A percentile compares a stretch with the other conserved stretches of the same genome.
Conservation (phyloP, 1,140 invertebrate species). For the Dreissena polymorpha region DNA sequence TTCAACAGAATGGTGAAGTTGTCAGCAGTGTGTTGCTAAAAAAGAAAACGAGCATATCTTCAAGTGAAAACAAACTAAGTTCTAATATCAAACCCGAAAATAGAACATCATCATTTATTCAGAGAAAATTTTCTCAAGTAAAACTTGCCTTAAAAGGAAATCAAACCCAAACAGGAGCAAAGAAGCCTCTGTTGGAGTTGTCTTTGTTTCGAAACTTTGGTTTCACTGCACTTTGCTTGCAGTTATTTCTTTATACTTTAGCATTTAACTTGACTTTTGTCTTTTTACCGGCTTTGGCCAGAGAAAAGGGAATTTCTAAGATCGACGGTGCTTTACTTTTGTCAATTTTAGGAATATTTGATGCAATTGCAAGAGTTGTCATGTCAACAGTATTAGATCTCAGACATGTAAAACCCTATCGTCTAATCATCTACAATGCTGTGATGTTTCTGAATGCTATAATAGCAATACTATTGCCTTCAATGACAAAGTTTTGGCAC, state of each 20-base stretch:
- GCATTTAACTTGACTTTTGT: constrained; percentile 68
- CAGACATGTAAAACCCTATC: constrained; percentile 59
- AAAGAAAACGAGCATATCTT: no score
- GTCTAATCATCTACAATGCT: constrained; percentile 66
- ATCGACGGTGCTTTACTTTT: constrained; percentile 63
- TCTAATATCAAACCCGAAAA: constrained; percentile 31
- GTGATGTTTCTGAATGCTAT: constrained; percentile 63
- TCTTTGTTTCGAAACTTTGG: constrained; percentile 66
- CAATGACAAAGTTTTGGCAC: constrained; percentile 49
- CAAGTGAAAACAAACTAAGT: neutral
- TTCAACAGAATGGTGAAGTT: no score
- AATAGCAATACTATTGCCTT: constrained; percentile 62
- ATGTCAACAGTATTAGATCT: constrained; percentile 65
- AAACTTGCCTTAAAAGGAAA: constrained; percentile 23
- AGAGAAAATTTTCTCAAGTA: constrained; percentile 20
- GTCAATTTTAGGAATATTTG: constrained; percentile 65
- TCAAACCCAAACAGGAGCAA: neutral
- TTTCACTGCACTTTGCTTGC: constrained; percentile 67
- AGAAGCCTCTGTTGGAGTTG: constrained; percentile 56
- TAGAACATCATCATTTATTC: constrained; percentile 12
- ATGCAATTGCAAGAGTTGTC: constrained; percentile 64
- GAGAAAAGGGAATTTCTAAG: constrained; percentile 61
- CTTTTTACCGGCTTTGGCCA: constrained; percentile 70
- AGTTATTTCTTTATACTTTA: constrained; percentile 68
- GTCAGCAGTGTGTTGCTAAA: no score